Percentiles rank a stretch among this genome's conserved stretches.
These are phyloP conservation scores for Coregonus suidteri DNA, from an alignment of 2,797 vertebrate species.

Conservation along the genomic window DNA sequence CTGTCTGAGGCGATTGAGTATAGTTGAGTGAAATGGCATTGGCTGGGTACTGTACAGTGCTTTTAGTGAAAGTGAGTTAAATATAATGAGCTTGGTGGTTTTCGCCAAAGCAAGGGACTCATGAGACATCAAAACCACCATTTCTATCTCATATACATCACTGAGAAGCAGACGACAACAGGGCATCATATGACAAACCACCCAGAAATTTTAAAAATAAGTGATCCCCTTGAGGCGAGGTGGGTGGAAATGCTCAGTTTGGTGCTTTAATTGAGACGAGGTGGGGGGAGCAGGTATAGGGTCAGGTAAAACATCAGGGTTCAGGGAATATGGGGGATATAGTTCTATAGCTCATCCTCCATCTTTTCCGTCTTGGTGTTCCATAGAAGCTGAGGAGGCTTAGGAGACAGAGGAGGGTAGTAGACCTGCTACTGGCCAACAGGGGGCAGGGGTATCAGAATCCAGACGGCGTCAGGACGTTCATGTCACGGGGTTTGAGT, in stretches of 20 bases:
- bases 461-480: constrained; percentile 91
- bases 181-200: constrained; percentile 19
- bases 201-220: constrained; percentile 6
- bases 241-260: constrained; percentile 24
- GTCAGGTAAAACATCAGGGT: constrained; percentile 15
- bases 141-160: constrained; percentile 35
- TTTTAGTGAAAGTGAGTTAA: constrained; percentile 3
- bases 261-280: constrained; percentile 14
- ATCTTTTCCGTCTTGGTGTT: constrained; percentile 29
- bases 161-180: constrained; percentile 29
- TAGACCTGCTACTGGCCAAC: constrained; percentile 11
- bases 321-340: not conserved
- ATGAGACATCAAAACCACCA: constrained; percentile 43
- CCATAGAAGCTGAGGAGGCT: constrained; percentile 5
- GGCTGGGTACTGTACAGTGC: constrained; percentile 15
- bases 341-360: constrained; percentile 17
- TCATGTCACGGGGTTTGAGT: constrained; percentile 92
- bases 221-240: constrained; percentile 29
- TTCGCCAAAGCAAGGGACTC: constrained; percentile 22
- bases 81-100: constrained; percentile 1
- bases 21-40: constrained; percentile 35
- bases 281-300: constrained; percentile 13
- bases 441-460: constrained; percentile 76
- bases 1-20: constrained; percentile 33
- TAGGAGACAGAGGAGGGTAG: constrained; percentile 13